A percentile compares a stretch with the other conserved stretches of the same genome.
Conservation (phyloP, 30 jellyfish, hydroid and myxozoan genomes). For the Aurelia aurita complex sp. Pacific region DNA sequence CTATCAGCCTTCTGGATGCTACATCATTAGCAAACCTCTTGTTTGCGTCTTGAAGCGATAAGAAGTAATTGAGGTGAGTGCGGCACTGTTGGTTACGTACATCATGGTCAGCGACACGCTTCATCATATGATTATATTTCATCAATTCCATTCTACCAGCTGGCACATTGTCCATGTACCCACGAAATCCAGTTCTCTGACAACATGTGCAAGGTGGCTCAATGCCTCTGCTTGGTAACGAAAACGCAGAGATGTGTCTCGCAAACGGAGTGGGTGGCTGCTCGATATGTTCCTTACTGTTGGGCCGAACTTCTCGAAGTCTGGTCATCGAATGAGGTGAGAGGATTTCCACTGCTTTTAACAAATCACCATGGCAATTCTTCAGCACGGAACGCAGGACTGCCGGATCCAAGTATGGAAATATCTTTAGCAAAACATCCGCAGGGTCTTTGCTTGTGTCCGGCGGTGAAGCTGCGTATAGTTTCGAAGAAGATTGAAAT, state of each 20-base stretch:
- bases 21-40: slow-evolving; percentile 28
- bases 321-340: slow-evolving; percentile 82
- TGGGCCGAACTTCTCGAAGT: slow-evolving; percentile 45
- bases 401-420: slow-evolving; percentile 71
- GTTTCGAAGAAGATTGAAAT: slow-evolving; percentile 20
- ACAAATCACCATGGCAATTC: slow-evolving; percentile 79
- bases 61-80: slow-evolving; percentile 43
- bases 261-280: slow-evolving; percentile 23
- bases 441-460: slow-evolving; percentile 66
- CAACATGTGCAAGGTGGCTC: slow-evolving; percentile 63
- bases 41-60: slow-evolving; percentile 46
- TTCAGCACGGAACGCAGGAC: slow-evolving; percentile 70
- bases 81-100: slow-evolving; percentile 35
- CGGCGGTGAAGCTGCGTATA: slow-evolving; percentile 26
- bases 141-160: slow-evolving; percentile 29
- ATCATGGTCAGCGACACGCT: slow-evolving; percentile 43
- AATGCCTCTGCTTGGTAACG: slow-evolving; percentile 40
- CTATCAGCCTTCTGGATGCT: slow-evolving; percentile 18
- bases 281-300: slow-evolving; percentile 2
- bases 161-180: slow-evolving; percentile 41
- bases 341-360: slow-evolving; percentile 69
- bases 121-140: slow-evolving; percentile 47
- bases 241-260: slow-evolving; percentile 61
- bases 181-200: slow-evolving; percentile 38
- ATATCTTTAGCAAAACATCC: slow-evolving; percentile 64